Evolutionary conservation across 1,140 invertebrate species (phyloP).

Genomic region (Zaprionus taronus): DNA sequence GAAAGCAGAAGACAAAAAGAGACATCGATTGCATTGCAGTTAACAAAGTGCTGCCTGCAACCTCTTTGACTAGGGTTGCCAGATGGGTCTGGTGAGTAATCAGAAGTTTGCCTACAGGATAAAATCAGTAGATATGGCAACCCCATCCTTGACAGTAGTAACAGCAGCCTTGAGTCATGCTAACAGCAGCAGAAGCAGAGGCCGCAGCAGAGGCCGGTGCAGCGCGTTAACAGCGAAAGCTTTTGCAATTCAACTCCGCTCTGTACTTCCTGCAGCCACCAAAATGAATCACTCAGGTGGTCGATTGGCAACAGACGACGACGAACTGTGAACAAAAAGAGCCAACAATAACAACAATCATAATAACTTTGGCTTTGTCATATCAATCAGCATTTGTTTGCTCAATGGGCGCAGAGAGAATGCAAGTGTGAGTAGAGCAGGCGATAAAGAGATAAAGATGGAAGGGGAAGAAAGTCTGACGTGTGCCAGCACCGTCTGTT

Average conservation of each 20-base stretch:
- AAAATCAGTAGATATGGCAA: too few relatives aligned
- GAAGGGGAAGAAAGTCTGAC: conserved; percentile 18
- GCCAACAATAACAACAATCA: conserved; percentile 31
- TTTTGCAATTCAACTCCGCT: conserved; percentile 2
- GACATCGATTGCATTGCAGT: conserved; percentile 10
- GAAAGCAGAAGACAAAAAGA: conserved; percentile 1
- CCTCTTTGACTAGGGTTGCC: too few relatives aligned
- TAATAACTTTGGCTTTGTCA: conserved; percentile 41
- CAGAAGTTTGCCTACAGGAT: too few relatives aligned
- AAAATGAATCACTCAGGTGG: conserved; percentile 46
- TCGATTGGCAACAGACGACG: conserved; percentile 10
- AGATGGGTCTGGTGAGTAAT: too few relatives aligned
- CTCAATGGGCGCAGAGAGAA: conserved; percentile 43
- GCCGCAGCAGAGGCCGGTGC: neutral
- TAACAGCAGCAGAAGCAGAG: conserved; percentile 19
- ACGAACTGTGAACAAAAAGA: neutral
- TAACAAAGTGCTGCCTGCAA: too few relatives aligned
- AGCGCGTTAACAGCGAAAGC: conserved; percentile 22
- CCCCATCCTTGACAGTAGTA: neutral
- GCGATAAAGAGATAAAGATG: conserved; percentile 10
- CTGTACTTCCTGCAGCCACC: conserved; percentile 37
- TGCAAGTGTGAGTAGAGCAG: neutral
- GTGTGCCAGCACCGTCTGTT: conserved; percentile 18
- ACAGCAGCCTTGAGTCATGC: conserved; percentile 38
- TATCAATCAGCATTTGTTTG: conserved; percentile 69